Conservation (phyloP, 2,113 vertebrate genomes). For the Protobothrops flavoviridis region DNA sequence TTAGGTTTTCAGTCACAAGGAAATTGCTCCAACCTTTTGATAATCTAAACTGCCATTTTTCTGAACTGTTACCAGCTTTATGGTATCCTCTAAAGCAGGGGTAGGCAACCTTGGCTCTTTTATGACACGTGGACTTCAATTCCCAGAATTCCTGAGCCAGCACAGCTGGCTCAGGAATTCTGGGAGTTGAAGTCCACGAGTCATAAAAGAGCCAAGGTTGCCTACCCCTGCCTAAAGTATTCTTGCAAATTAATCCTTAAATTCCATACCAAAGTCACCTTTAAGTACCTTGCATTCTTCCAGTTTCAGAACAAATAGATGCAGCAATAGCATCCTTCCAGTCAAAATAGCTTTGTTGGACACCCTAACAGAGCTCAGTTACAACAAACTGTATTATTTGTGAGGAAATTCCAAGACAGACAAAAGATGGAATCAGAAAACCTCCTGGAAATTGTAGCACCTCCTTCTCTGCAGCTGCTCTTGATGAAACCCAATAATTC, state of each 20-base stretch:
- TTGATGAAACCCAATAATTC: constrained; percentile 20
- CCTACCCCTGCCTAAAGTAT: too few relatives aligned
- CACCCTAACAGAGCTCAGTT: background rate
- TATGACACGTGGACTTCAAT: too few relatives aligned
- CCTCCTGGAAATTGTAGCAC: constrained; percentile 1
- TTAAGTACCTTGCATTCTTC: background rate
- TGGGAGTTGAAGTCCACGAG: too few relatives aligned
- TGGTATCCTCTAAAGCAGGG: too few relatives aligned
- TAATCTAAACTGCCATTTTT: background rate
- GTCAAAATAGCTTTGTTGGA: background rate
- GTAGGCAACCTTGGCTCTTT: too few relatives aligned
- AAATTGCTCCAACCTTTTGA: background rate
- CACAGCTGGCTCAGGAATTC: too few relatives aligned
- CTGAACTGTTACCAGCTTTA: background rate
- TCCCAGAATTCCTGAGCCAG: too few relatives aligned
- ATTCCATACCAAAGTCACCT: background rate
- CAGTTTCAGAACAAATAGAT: background rate
- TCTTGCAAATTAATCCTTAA: background rate
- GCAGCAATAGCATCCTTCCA: background rate
- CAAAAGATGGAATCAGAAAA: background rate
- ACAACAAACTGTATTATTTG: constrained; percentile 1
- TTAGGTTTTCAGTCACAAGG: background rate
- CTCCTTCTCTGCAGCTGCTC: background rate
- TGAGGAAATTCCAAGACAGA: constrained; percentile 11
- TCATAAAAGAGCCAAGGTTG: too few relatives aligned